phyloP scores from a whole-genome alignment of 2,113 vertebrate species.

The Psilopsiagon aymara region DNA sequence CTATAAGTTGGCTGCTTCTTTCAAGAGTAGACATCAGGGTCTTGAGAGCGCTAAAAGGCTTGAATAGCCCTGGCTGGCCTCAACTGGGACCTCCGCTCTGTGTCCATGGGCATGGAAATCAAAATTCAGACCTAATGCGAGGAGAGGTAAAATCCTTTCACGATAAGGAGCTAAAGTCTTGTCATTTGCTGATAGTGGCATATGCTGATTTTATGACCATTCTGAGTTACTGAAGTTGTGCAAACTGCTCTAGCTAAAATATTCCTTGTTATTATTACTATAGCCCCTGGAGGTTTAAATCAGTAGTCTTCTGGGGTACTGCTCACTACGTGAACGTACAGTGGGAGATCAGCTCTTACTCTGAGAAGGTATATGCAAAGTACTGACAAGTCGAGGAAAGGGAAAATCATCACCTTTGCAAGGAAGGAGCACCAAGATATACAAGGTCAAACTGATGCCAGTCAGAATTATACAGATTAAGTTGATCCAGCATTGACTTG shows the following conservation, averaged over 20 bases:
- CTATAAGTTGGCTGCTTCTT: neutral
- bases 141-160: neutral
- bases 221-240: neutral
- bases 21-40: neutral
- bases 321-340: fast-evolving
- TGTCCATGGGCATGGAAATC: neutral
- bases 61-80: neutral
- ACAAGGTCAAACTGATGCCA: slow-evolving; percentile 6
- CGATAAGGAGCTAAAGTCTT: neutral
- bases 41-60: neutral
- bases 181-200: neutral
- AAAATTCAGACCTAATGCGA: neutral
- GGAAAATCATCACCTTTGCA: neutral
- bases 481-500: neutral
- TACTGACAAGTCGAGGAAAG: neutral
- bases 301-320: neutral
- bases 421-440: neutral
- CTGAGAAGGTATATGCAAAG: neutral
- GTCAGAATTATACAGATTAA: neutral
- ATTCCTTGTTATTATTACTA: neutral
- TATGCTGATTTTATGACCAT: neutral
- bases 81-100: fast-evolving
- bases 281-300: neutral
- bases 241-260: neutral
- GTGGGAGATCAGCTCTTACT: neutral